These are phyloP conservation scores for Alitta virens DNA, from an alignment of 2,888 invertebrate species.

Conservation along the genomic window DNA sequence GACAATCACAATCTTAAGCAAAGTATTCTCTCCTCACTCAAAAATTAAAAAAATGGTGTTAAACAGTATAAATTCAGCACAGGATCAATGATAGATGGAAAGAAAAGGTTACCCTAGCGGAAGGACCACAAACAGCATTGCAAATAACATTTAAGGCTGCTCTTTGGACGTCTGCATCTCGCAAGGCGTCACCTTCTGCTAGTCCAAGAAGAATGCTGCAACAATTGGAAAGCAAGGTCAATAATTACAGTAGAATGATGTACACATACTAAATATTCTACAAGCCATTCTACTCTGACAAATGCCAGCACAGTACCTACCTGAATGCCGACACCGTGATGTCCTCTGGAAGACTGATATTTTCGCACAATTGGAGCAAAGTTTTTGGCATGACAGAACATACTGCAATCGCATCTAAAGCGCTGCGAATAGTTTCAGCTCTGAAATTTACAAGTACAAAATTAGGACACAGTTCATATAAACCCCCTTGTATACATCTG, in stretches of 20 bases:
- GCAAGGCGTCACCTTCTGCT: slow-evolving; percentile 86
- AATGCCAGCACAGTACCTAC: slow-evolving; percentile 41
- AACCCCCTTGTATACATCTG: not conserved
- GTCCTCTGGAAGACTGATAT: slow-evolving; percentile 64
- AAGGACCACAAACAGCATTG: slow-evolving; percentile 91
- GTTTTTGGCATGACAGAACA: slow-evolving; percentile 85
- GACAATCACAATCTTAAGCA: too few relatives aligned
- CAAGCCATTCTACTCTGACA: not conserved
- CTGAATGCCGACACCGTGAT: slow-evolving; percentile 41
- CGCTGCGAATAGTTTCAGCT: slow-evolving; percentile 78
- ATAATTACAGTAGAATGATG: too few relatives aligned
- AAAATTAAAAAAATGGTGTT: too few relatives aligned
- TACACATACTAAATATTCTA: not conserved
- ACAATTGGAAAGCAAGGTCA: too few relatives aligned
- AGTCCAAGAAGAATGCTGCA: slow-evolving; percentile 81
- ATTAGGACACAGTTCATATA: not conserved
- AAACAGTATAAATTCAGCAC: too few relatives aligned
- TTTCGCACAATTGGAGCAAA: slow-evolving; percentile 60
- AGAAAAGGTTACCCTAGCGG: slow-evolving; percentile 75
- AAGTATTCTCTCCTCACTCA: too few relatives aligned
- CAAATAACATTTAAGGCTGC: slow-evolving; percentile 86
- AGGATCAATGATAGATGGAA: too few relatives aligned
- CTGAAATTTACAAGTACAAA: slow-evolving; percentile 57
- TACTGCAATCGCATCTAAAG: slow-evolving; percentile 81
- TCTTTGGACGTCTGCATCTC: slow-evolving; percentile 88